These are phyloP conservation scores for Noctua janthina DNA, from an alignment of 2,888 invertebrate genomes.

Conservation along the genomic window DNA sequence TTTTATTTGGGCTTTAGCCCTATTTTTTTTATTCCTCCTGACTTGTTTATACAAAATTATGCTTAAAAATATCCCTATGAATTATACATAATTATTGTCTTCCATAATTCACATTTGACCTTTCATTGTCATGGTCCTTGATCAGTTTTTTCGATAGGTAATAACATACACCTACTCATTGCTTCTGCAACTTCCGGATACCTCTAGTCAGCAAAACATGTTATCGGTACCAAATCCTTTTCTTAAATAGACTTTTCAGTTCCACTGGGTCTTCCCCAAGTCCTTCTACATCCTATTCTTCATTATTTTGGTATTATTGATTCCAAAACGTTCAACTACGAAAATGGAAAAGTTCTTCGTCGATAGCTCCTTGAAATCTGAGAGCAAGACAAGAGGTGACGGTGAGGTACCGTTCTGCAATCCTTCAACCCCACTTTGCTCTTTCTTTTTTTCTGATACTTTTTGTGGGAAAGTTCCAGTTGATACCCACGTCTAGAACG, in stretches of 20 bases:
- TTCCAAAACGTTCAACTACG: too few relatives aligned
- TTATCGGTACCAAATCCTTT: neutral
- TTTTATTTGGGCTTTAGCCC: too few relatives aligned
- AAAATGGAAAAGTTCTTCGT: too few relatives aligned
- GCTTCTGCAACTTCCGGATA: conserved; percentile 29
- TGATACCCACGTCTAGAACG: too few relatives aligned
- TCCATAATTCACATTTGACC: conserved; percentile 31
- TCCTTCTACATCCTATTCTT: neutral
- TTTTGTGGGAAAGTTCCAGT: too few relatives aligned
- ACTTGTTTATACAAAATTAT: neutral
- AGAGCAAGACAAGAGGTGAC: too few relatives aligned
- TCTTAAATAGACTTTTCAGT: fast-evolving
- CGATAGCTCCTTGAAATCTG: too few relatives aligned
- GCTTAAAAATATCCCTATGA: too few relatives aligned
- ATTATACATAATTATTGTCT: neutral
- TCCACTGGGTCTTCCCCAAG: neutral
- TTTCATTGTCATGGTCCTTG: conserved; percentile 22
- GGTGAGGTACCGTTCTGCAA: too few relatives aligned
- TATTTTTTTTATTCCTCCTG: neutral
- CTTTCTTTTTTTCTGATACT: too few relatives aligned
- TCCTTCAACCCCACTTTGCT: too few relatives aligned
- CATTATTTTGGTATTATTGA: too few relatives aligned
- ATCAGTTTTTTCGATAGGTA: neutral
- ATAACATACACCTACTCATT: neutral
- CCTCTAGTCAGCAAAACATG: neutral